Base-by-base conservation (phyloP, 2,888 invertebrate species). In the Podabrus alpinus region DNA sequence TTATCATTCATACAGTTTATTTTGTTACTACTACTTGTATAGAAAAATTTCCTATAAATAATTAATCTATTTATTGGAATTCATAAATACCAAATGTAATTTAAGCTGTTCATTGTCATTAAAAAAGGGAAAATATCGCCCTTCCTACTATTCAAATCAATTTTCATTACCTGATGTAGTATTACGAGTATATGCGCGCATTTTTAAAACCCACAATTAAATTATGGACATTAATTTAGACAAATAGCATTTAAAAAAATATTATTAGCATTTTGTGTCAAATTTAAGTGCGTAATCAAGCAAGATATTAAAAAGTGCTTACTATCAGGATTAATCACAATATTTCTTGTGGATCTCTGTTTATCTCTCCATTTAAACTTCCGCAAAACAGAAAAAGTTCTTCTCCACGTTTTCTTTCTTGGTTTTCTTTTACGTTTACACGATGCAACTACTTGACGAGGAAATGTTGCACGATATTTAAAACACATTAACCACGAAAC, bases 401-500 rank as follows among this genome's bases (percentile, higher is more conserved):
- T 64, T 70, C 15, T 69, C 75, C 76, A 75, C 21, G 69, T 73
- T 15, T 75, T 69, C 70, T 74, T 76, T 45, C n/a, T 45, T 21
- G 66, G n/a, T 45, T 25, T 64, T 13, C 59, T 59, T 72, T 76
- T 74, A 19, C 59, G 60, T 71, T 29, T 59, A 45, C 19, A 64
- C 9, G 19, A 21, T 64, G 29, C 17, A 16, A 66, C 11, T 24
- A 69, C 68, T 71, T 69, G 62, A 67, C 73, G 67, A 45, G 73
- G 79, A 66, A 79, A 71, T 11, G 74, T 76, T 61, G 71, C 75
- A 60, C 75, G 76, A 19, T 77, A 73, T 68, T 75, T 80, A 10
- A 83, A 75, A 78, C 85, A 84, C 75, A 81, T 72, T 29, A 83
- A 77, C 83, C 84, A 84, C 71, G 81, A 82, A 66, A 85, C 69